These are phyloP conservation scores for Xerus rutilus DNA, from an alignment of 2,797 vertebrate genomes.

Conservation along the genomic window DNA sequence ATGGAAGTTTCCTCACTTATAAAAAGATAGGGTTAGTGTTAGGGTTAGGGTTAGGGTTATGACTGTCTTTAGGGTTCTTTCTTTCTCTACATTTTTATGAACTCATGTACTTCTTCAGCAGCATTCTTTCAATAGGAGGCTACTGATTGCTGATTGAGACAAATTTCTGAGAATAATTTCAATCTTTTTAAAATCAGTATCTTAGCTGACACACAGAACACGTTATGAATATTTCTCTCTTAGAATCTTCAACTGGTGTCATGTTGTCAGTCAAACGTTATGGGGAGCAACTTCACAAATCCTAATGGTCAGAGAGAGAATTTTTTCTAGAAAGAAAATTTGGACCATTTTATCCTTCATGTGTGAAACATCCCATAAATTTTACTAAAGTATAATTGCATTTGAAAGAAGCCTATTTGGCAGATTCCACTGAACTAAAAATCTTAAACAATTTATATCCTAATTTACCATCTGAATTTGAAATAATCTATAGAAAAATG, in stretches of 20 bases:
- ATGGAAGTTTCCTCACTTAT: neutral
- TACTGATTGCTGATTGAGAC: slow-evolving; percentile 14
- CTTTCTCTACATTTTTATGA: neutral
- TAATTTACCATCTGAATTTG: neutral
- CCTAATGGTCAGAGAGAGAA: neutral
- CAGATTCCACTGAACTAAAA: slow-evolving; percentile 20
- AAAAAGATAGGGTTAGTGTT: neutral
- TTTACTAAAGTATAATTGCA: slow-evolving; percentile 41
- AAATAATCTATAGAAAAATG: slow-evolving; percentile 10
- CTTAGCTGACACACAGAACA: neutral
- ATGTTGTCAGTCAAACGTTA: neutral
- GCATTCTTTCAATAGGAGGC: neutral
- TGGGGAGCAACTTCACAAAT: neutral
- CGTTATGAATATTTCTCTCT: neutral
- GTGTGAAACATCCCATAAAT: slow-evolving; percentile 26
- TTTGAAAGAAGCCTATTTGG: slow-evolving; percentile 24
- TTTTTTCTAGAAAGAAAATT: slow-evolving; percentile 56
- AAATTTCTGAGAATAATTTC: slow-evolving; percentile 46
- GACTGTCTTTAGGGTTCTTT: neutral
- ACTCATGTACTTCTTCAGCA: neutral
- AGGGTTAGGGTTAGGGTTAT: no score
- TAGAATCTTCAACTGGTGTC: slow-evolving; percentile 11
- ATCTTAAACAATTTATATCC: slow-evolving; percentile 35
- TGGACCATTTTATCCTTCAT: slow-evolving; percentile 1
- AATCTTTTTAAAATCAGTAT: slow-evolving; percentile 12